Evolutionary conservation across 1,140 invertebrate species (phyloP).

Genomic region (Pomacea maculata): DNA sequence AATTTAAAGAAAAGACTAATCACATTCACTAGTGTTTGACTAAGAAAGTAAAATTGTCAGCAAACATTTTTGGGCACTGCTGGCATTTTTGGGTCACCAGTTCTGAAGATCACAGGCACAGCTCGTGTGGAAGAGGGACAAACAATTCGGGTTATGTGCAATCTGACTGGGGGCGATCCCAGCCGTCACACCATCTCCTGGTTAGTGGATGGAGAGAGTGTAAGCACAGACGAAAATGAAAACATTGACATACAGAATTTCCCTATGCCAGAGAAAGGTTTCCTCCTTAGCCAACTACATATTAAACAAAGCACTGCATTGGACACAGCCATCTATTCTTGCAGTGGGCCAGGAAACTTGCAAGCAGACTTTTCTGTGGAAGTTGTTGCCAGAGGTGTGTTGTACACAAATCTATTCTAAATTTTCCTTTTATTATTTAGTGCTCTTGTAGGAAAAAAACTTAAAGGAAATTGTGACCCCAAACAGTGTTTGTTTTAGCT

Average conservation of each 20-base stretch:
- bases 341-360: neutral
- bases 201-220: neutral
- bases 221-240: neutral
- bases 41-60: no score
- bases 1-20: no score
- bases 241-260: constrained; percentile 10
- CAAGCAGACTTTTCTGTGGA: constrained; percentile 5
- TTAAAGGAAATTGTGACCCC: neutral
- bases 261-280: constrained; percentile 10
- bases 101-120: constrained; percentile 15
- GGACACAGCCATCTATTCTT: constrained; percentile 8
- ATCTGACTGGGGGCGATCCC: constrained; percentile 7
- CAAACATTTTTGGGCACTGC: no score
- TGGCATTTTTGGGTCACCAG: neutral
- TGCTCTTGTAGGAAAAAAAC: neutral
- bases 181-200: neutral
- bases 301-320: neutral
- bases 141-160: constrained; percentile 12
- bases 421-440: neutral
- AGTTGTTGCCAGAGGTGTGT: neutral
- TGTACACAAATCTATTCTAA: constrained; percentile 4
- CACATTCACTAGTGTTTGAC: no score
- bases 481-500: neutral
- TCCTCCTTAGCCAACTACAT: constrained; percentile 10
- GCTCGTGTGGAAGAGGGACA: constrained; percentile 1